Conservation (phyloP, 1,140 invertebrate species). For the Saccostrea cuccullata region DNA sequence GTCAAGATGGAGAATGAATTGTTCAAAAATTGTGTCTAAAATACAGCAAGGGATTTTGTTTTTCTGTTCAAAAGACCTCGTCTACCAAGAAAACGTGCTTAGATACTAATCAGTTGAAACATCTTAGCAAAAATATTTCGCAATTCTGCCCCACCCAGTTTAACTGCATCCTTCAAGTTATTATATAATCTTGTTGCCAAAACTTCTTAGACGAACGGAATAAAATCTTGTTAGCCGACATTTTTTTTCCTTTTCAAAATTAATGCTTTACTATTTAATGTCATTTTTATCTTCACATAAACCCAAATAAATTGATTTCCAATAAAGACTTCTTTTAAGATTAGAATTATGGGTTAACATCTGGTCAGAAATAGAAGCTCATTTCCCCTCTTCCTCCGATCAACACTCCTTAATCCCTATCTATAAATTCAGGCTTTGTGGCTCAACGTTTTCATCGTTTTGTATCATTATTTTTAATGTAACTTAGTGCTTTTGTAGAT, state of each 20-base stretch:
- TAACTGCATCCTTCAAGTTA: no score
- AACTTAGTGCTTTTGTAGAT: neutral
- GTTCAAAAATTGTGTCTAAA: no score
- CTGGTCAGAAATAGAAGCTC: neutral
- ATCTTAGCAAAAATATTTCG: no score
- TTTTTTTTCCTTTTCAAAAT: neutral
- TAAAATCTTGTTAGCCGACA: no score
- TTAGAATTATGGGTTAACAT: neutral
- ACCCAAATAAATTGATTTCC: neutral
- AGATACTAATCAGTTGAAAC: no score
- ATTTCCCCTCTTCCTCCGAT: neutral
- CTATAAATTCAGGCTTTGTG: neutral
- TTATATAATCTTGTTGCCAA: no score
- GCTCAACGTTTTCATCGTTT: neutral
- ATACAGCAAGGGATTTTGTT: no score
- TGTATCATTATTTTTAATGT: neutral
- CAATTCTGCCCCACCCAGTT: no score
- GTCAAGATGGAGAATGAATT: no score
- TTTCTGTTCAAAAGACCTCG: no score
- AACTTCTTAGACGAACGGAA: no score
- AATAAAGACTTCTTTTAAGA: conserved; percentile 27
- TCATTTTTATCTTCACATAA: neutral
- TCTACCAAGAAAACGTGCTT: no score
- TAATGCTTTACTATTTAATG: neutral
- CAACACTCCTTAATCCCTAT: neutral